Percentiles rank a stretch among this genome's conserved stretches.
Conservation (phyloP, 2,113 vertebrate genomes). For the Oceanodroma tethys region DNA sequence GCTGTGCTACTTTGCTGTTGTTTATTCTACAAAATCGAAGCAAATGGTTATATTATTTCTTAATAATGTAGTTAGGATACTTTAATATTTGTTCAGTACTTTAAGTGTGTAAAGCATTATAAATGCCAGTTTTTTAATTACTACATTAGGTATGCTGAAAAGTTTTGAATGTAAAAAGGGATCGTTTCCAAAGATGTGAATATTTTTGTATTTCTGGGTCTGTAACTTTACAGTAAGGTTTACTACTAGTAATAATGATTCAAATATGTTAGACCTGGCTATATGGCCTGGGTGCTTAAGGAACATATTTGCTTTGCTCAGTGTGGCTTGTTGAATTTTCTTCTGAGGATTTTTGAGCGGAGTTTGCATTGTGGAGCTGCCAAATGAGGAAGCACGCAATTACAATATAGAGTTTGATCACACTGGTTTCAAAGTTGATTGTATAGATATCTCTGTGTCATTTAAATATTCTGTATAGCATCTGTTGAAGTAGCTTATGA, state of each 20-base stretch:
- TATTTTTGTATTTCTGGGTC: not conserved
- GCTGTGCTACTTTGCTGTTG: not conserved
- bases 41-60: not conserved
- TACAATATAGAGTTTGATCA: not conserved
- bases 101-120: not conserved
- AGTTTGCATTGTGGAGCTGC: not conserved
- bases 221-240: not conserved
- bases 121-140: not conserved
- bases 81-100: not conserved
- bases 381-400: not conserved
- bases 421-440: not conserved
- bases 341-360: not conserved
- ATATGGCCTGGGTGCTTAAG: not conserved
- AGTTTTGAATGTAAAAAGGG: not conserved
- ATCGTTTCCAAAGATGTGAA: not conserved
- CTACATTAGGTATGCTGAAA: not conserved
- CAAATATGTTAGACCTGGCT: not conserved
- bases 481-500: not conserved
- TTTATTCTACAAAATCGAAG: not conserved
- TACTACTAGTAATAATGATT: not conserved
- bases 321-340: not conserved
- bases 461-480: not conserved
- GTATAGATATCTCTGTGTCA: not conserved
- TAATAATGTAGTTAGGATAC: not conserved
- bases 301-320: not conserved